Percentiles rank a stretch among this genome's conserved stretches.
phyloP scores from a whole-genome alignment of 1,140 invertebrate species.

The Odontomachus brunneus region DNA sequence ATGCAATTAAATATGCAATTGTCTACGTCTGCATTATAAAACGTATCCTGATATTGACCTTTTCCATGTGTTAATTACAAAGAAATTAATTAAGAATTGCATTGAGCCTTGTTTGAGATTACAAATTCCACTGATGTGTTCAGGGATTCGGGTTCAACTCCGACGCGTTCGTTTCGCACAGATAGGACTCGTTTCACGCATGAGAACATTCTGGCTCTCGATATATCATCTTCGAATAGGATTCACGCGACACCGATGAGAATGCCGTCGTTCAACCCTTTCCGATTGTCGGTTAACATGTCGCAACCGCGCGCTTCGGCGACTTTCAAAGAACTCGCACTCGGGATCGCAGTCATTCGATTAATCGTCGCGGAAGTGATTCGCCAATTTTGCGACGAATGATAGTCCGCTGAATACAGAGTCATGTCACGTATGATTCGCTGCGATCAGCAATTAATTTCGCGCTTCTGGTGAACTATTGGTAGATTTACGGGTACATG shows the following conservation, averaged over 20 bases:
- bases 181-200: not conserved
- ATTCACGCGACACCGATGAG: not conserved
- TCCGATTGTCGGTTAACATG: slow-evolving; percentile 14
- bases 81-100: no score
- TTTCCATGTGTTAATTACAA: no score
- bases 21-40: no score
- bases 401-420: no score
- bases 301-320: not conserved
- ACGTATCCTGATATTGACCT: no score
- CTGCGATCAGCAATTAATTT: slow-evolving; percentile 22
- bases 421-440: not conserved
- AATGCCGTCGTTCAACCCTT: not conserved
- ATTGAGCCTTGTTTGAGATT: no score
- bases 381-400: no score
- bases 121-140: not conserved
- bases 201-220: not conserved
- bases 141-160: not conserved
- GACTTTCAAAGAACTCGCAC: not conserved
- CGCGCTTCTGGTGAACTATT: no score
- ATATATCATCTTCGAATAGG: not conserved
- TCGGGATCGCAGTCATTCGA: not conserved
- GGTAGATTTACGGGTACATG: no score
- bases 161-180: not conserved
- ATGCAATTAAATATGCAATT: no score
- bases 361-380: not conserved